Conservation (phyloP, 2,113 vertebrate species). For the Prinia subflava region DNA sequence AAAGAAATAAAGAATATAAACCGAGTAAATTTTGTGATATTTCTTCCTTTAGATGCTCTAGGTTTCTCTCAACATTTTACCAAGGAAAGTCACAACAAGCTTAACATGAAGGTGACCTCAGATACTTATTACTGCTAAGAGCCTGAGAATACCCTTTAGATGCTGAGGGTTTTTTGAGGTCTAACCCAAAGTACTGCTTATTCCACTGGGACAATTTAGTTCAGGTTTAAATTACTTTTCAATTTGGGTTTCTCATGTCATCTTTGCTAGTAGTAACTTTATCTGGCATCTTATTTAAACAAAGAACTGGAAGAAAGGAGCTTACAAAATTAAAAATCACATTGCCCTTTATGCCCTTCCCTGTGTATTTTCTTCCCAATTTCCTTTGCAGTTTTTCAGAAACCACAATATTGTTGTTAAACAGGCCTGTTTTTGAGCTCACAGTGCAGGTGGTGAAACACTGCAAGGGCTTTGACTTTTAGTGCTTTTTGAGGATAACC, state of each 20-base stretch:
- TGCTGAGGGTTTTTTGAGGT: background rate
- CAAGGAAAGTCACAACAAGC: background rate
- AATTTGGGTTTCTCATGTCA: background rate
- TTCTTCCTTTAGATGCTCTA: background rate
- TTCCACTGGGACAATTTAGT: slow-evolving; percentile 5
- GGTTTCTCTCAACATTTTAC: background rate
- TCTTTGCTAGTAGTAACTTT: slow-evolving; percentile 22
- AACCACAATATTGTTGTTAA: background rate
- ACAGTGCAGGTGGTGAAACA: background rate
- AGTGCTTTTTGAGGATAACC: background rate
- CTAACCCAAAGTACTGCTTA: background rate
- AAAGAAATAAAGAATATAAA: background rate
- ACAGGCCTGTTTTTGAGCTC: background rate
- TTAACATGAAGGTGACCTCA: slow-evolving; percentile 12
- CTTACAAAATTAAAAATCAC: slow-evolving; percentile 14
- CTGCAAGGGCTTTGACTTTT: background rate
- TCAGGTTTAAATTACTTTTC: slow-evolving; percentile 41
- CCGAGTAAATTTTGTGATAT: background rate
- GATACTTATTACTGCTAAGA: background rate
- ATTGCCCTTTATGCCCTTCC: background rate
- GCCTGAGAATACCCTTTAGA: background rate
- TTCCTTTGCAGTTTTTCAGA: background rate
- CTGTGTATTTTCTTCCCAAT: background rate
- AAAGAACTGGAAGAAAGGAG: background rate
- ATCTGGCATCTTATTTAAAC: slow-evolving; percentile 29